phyloP scores from a whole-genome alignment of 2,797 vertebrate species.

The Manis pentadactyla region DNA sequence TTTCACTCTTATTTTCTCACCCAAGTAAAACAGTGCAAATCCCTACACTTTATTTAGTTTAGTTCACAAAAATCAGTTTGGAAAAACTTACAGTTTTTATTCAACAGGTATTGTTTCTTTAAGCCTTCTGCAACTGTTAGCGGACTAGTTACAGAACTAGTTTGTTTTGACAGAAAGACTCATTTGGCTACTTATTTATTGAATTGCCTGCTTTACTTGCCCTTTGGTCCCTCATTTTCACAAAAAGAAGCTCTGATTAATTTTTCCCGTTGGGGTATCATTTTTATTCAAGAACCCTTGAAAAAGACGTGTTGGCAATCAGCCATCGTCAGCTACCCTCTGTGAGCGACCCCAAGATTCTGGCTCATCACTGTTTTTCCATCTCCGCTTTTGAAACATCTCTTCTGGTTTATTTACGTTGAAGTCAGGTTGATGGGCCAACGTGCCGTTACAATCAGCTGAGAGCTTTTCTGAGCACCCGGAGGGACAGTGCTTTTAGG shows the following conservation, averaged over 20 bases:
- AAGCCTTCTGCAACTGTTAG: background rate
- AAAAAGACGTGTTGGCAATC: background rate
- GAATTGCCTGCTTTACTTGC: background rate
- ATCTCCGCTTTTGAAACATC: background rate
- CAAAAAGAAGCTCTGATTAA: background rate
- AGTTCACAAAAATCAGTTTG: background rate
- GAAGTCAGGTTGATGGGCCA: background rate
- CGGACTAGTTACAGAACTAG: too few species aligned
- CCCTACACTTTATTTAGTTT: background rate
- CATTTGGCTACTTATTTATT: background rate
- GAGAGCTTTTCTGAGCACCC: background rate
- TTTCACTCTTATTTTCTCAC: background rate
- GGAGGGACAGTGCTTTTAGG: background rate
- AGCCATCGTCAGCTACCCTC: background rate
- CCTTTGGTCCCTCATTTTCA: background rate
- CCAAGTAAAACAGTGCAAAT: background rate
- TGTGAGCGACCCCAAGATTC: background rate
- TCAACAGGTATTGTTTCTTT: background rate
- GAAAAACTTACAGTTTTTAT: background rate
- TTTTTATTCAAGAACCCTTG: background rate
- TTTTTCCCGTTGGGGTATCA: background rate
- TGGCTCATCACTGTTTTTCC: background rate
- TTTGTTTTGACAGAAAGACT: background rate
- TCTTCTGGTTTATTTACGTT: background rate
- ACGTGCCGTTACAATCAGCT: background rate